phyloP scores from a whole-genome alignment of 2,797 vertebrate genomes.

The Propithecus perrieri region DNA sequence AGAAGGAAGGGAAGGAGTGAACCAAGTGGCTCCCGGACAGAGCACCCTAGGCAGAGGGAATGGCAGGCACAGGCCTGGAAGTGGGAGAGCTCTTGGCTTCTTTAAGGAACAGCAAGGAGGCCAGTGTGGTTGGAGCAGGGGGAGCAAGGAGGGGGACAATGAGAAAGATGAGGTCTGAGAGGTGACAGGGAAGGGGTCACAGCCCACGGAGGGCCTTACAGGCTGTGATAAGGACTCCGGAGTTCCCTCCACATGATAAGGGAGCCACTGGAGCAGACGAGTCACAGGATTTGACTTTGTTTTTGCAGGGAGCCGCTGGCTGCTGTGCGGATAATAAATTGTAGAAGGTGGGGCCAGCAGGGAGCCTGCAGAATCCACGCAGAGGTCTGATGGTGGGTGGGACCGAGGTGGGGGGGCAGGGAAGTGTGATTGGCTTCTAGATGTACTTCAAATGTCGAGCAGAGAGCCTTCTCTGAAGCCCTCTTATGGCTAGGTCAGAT shows the following conservation, averaged over 20 bases:
- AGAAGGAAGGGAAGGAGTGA: neutral
- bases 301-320: neutral
- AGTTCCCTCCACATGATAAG: neutral
- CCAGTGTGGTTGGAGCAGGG: neutral
- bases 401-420: neutral
- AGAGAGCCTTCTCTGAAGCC: neutral
- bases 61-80: neutral
- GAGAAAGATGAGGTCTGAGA: neutral
- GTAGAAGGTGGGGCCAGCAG: neutral
- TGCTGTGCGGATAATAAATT: neutral
- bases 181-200: neutral
- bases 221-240: neutral
- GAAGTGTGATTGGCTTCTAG: neutral
- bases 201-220: neutral
- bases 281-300: neutral
- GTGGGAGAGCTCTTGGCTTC: neutral
- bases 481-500: neutral
- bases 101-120: neutral
- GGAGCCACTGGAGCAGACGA: too few relatives aligned
- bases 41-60: neutral
- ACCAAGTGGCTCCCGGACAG: neutral
- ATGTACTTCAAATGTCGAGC: neutral
- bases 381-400: neutral
- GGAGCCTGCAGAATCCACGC: fast-evolving
- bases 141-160: too few relatives aligned